Base-by-base conservation (phyloP, 2,797 vertebrate genomes). In the Chiroxiphia lanceolata region DNA sequence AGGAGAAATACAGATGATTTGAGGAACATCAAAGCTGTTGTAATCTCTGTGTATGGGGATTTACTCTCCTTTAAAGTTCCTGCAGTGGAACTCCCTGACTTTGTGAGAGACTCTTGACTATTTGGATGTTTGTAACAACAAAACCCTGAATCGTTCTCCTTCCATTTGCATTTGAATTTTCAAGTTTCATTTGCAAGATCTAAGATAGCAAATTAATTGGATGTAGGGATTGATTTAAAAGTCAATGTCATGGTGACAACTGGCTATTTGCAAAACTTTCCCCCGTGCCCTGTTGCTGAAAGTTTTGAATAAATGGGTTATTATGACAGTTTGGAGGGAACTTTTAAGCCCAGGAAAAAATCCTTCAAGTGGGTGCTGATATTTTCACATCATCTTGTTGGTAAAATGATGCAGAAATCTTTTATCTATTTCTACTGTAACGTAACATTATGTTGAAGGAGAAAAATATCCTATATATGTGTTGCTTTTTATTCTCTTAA, bases 11-110 rank as follows among this genome's bases (percentile, higher is more conserved):
- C 8, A 84, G 76, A 93, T 86, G 86, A 64, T 83, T 92, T 89
- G n/a, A 44, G 94, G 69, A 82, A 95, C 65, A 95, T 92, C 92
- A 91, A 95, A 96, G 94, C 79, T 7, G 11, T 71, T 91, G 76
- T 92, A 94, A 94, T 95, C 82, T 91, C 82, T 81, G 65, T 71
- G 79, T 33, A 26, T 86, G 76, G 72, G 72, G 91, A 95, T 96
- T 94, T 95, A 10, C 21, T 94, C n/a, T 33, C 25, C 72, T 91
- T 94, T 96, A 90, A 96, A 94, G 76, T 86, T 81, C 22, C 61
- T 93, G 54, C 63, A 13, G 79, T 51, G 89, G 72, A 93, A 83
- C 77, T 93, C 84, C 70, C 80, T 2, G 72, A 61, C 92, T 91
- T 89, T 64, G 42, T 50, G 47, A 72, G 64, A 23, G 29, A 77